Percentiles rank a stretch among this genome's conserved stretches.
Evolutionary conservation across 2,797 vertebrate species (phyloP).

Genomic region (Eulemur rubriventer): DNA sequence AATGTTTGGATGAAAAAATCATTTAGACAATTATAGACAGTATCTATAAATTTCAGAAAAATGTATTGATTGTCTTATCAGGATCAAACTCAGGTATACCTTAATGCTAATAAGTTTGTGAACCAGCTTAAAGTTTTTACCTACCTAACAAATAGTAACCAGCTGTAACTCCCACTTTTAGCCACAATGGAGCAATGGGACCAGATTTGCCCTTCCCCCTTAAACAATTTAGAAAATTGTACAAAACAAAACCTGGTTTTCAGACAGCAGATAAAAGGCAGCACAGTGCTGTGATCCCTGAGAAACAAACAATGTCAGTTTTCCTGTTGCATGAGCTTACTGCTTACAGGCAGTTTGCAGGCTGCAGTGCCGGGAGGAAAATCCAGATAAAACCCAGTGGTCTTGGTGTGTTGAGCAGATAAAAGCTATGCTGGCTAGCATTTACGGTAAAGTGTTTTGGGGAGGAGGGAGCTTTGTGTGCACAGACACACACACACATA

Average conservation of each 20-base stretch:
- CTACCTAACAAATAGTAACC: background rate
- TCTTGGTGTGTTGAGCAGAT: background rate
- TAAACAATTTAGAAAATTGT: background rate
- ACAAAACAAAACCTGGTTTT: background rate
- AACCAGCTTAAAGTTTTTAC: background rate
- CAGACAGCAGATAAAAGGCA: background rate
- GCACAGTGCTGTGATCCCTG: background rate
- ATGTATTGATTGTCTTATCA: background rate
- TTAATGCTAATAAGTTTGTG: background rate
- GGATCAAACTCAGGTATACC: background rate
- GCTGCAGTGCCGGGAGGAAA: no score
- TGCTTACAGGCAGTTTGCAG: background rate
- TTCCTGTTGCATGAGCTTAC: background rate
- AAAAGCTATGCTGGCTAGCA: background rate
- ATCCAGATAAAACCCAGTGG: background rate
- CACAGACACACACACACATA: background rate
- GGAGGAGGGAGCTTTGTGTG: background rate
- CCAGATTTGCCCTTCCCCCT: background rate
- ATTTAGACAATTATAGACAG: background rate
- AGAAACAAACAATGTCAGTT: background rate
- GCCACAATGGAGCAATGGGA: background rate
- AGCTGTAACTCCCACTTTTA: background rate
- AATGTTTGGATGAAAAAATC: background rate
- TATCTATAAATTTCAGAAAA: background rate
- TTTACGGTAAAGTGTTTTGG: background rate